Base-by-base conservation (phyloP, 1,140 invertebrate genomes). In the Rhizoglyphus robini region DNA sequence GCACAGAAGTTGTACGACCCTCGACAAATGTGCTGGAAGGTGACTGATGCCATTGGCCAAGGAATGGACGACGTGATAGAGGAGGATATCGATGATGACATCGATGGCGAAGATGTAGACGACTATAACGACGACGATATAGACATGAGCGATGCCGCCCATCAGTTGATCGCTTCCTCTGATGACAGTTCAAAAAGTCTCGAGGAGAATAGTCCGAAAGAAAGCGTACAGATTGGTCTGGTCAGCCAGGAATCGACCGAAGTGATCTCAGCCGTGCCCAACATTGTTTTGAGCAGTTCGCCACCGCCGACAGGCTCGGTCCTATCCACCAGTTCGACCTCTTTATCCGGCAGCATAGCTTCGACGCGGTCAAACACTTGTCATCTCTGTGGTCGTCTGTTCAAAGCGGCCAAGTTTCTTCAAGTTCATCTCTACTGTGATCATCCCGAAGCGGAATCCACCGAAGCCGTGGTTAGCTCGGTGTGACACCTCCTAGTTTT, bases 1-100 rank as follows among this genome's bases (percentile, higher is more conserved):
- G 88, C 88, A 51, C 83, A 87, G 70, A 87, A 86, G 71, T 77
- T 92, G 49, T 87, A 87, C 72, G 85, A 87, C 62, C 88, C 64
- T 13, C 20, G 57, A 32, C 64, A 65, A 49, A 60, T 36, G 30
- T 29, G 51, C 25, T 57, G 64, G 64, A 31, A 41, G 1, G 18
- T n/a, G 23, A 47, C 18, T 25, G 29, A 13, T 15, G 27, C 32
- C n/a, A 34, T 27, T 36, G 51, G 30, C 18, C 25, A 49, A 32
- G 30, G 11, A 5, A 32, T 34, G 2, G 30, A 30, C 15, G 27
- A 60, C 11, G 27, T 34, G 2, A 32, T 29, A n/a, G 36, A 20
- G 11, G 27, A 60, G 13, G 27, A 60, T 60, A 32, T 27, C 5
- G 57, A 59, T 60, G 58, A 29, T 60, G 58, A 15, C 15, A 20